Conservation (phyloP, 1,140 invertebrate genomes). For the Cylas formicarius region DNA sequence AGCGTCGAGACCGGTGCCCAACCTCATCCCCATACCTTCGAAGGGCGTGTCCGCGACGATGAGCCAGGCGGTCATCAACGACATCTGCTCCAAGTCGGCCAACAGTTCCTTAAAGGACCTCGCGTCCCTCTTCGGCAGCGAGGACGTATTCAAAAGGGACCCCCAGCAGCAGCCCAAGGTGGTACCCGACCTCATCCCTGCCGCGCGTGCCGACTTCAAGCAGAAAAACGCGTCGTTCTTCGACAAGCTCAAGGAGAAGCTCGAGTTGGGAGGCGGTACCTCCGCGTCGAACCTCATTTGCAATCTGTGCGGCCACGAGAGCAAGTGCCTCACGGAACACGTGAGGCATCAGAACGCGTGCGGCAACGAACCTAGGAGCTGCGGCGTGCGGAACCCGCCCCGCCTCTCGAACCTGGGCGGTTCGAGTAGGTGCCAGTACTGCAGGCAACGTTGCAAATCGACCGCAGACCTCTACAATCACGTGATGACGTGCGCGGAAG, state of each 20-base stretch:
- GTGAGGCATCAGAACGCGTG: conserved; percentile 67
- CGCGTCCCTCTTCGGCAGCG: conserved; percentile 43
- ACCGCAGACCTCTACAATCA: conserved; percentile 68
- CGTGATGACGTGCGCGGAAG: conserved; percentile 58
- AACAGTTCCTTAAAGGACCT: conserved; percentile 47
- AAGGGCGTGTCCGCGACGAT: conserved; percentile 33
- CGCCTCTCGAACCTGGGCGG: no score
- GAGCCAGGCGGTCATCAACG: conserved; percentile 43
- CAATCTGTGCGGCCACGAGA: conserved; percentile 66
- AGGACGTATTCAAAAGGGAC: conserved; percentile 38
- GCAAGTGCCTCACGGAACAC: conserved; percentile 77
- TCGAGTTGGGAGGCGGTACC: conserved; percentile 48
- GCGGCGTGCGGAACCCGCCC: conserved; percentile 40
- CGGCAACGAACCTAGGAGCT: conserved; percentile 44
- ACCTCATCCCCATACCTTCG: conserved; percentile 57
- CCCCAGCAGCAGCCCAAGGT: conserved; percentile 9
- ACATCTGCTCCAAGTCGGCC: conserved; percentile 42
- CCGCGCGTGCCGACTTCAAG: conserved; percentile 43
- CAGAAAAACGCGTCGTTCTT: conserved; percentile 74
- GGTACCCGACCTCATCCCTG: conserved; percentile 29
- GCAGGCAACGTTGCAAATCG: conserved; percentile 75
- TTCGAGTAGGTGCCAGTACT: conserved; percentile 78
- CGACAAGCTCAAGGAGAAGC: conserved; percentile 69
- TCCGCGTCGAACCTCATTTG: conserved; percentile 58
- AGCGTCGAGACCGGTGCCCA: conserved; percentile 56